These are phyloP conservation scores for Anisognathus igniventris DNA, from an alignment of 2,797 vertebrate species.

Conservation along the genomic window DNA sequence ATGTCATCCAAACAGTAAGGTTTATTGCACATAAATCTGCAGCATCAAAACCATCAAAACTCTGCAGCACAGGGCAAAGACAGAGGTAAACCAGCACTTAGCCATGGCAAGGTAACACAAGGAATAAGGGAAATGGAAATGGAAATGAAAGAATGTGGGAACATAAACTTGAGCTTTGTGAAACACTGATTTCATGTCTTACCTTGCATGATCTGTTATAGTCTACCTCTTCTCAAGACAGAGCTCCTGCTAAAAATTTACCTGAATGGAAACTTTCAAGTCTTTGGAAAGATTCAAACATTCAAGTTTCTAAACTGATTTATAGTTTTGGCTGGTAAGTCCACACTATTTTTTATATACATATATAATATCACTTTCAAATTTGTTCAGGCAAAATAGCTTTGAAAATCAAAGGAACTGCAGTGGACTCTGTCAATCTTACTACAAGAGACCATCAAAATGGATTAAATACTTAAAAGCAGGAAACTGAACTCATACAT, in stretches of 20 bases:
- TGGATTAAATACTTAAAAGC: background rate
- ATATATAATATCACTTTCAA: background rate
- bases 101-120: conserved; percentile 60
- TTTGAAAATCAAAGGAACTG: conserved; percentile 12
- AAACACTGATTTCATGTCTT: conserved; percentile 58
- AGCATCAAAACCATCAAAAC: background rate
- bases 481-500: background rate
- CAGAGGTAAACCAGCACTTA: background rate
- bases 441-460: background rate
- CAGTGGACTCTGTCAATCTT: background rate
- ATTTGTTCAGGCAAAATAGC: background rate
- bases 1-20: background rate
- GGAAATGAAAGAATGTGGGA: conserved; percentile 35
- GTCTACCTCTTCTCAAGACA: conserved; percentile 72
- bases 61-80: background rate
- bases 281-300: conserved; percentile 42
- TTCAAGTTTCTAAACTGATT: background rate
- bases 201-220: conserved; percentile 69
- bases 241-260: conserved; percentile 72
- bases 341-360: background rate
- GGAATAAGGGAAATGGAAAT: background rate
- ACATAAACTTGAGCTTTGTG: conserved; percentile 32
- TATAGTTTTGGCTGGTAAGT: background rate
- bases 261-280: conserved; percentile 66
- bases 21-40: background rate